These are phyloP conservation scores for Clarias gariepinus DNA, from an alignment of 2,113 vertebrate species.

Conservation along the genomic window DNA sequence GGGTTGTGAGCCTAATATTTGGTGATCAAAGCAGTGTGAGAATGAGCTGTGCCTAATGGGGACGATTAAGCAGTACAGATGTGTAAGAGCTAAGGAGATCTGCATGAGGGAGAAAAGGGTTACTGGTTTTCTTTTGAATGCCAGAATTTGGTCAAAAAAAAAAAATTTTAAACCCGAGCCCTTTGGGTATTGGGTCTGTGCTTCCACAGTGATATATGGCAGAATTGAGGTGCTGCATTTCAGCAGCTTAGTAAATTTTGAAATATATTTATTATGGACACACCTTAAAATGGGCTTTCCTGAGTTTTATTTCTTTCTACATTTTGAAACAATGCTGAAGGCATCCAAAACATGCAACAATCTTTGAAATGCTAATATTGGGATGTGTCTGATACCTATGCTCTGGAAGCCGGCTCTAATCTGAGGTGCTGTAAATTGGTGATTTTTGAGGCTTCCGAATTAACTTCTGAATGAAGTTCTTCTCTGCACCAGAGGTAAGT, in stretches of 20 bases:
- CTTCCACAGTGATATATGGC: not conserved
- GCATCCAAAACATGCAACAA: no score
- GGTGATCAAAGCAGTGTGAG: constrained; percentile 26
- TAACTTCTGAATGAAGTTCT: no score
- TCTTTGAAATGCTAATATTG: no score
- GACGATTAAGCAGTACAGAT: not conserved
- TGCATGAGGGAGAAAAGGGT: constrained; percentile 30
- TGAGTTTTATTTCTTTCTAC: no score
- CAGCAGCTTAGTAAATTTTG: not conserved
- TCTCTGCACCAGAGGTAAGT: no score
- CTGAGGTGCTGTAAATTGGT: no score
- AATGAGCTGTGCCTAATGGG: constrained; percentile 17
- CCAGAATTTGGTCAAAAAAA: constrained; percentile 32
- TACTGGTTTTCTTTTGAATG: constrained; percentile 12
- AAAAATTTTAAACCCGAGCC: constrained; percentile 25
- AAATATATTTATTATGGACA: not conserved
- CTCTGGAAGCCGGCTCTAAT: no score
- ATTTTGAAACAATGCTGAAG: no score
- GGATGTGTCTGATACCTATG: no score
- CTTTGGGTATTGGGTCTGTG: not conserved
- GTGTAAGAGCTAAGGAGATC: not conserved
- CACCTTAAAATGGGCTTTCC: no score
- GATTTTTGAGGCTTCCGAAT: no score
- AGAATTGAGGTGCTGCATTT: constrained; percentile 14
- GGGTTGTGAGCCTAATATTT: constrained; percentile 39